Percentiles rank a stretch among this genome's conserved stretches.
These are phyloP conservation scores for Embidobia sp. DNA, from an alignment of 2,888 invertebrate species.

Conservation along the genomic window DNA sequence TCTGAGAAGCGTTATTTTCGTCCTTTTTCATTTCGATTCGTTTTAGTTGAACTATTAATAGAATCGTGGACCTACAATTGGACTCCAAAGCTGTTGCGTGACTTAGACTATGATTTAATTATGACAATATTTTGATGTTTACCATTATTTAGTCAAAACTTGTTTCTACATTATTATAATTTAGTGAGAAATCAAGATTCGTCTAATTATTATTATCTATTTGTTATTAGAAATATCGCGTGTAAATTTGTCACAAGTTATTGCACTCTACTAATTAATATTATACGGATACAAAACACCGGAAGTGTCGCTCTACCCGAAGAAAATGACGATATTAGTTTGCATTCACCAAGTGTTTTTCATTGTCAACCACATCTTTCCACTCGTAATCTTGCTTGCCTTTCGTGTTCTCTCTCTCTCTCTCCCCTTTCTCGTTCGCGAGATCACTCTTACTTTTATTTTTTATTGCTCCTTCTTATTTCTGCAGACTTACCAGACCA, in stretches of 20 bases:
- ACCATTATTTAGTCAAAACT: no score
- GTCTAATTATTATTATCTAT: no score
- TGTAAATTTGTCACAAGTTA: no score
- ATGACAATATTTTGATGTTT: no score
- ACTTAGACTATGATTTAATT: neutral
- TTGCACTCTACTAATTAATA: no score
- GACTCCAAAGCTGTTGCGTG: no score
- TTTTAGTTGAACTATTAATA: conserved; percentile 17
- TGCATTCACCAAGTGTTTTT: conserved; percentile 67
- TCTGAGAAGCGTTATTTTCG: conserved; percentile 31
- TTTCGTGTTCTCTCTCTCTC: conserved; percentile 51
- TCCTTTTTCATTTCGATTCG: conserved; percentile 34
- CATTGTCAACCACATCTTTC: conserved; percentile 44
- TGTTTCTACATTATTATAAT: no score
- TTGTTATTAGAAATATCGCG: no score
- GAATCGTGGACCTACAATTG: neutral
- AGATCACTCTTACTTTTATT: conserved; percentile 34
- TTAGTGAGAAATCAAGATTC: no score
- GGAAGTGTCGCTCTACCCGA: no score
- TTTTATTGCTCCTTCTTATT: conserved; percentile 7
- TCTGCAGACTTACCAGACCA: conserved; percentile 59
- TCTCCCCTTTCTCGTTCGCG: conserved; percentile 62
- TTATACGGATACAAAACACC: no score
- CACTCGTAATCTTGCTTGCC: conserved; percentile 46
- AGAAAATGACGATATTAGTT: conserved; percentile 45